Percentiles rank a stretch among this genome's conserved stretches.
phyloP scores from a whole-genome alignment of 2,888 invertebrate species.

The Oligia latruncula region DNA sequence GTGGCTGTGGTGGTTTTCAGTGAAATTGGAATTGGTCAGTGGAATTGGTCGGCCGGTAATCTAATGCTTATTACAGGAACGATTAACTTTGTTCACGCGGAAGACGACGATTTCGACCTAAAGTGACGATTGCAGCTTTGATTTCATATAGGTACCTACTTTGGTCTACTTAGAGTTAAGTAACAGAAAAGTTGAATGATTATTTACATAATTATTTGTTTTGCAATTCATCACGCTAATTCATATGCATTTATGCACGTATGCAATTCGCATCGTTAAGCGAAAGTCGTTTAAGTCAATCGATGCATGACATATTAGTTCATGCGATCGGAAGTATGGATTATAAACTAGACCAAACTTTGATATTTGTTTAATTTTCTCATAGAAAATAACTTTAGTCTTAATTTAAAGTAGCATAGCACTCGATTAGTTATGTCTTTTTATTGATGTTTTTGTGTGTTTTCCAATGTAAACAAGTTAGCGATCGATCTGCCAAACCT shows the following conservation, averaged over 20 bases:
- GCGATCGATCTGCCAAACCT: not conserved
- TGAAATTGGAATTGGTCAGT: slow-evolving; percentile 69
- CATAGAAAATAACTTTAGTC: too few relatives aligned
- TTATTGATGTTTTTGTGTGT: not conserved
- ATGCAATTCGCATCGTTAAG: slow-evolving; percentile 20
- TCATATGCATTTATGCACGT: slow-evolving; percentile 38
- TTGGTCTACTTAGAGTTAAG: slow-evolving; percentile 24
- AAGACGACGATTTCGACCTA: slow-evolving; percentile 61
- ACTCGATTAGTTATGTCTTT: not conserved
- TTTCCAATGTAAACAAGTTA: slow-evolving; percentile 21
- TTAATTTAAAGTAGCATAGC: not conserved
- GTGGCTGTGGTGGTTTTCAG: slow-evolving; percentile 67
- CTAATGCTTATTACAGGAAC: slow-evolving; percentile 61
- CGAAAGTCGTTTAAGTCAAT: slow-evolving; percentile 27
- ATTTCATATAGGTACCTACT: slow-evolving; percentile 28
- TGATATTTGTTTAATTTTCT: too few relatives aligned
- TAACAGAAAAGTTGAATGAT: slow-evolving; percentile 30
- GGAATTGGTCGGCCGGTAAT: slow-evolving; percentile 66
- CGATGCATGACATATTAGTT: slow-evolving; percentile 15
- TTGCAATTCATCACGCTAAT: slow-evolving; percentile 39
- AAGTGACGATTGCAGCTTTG: slow-evolving; percentile 56
- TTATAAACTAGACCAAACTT: slow-evolving; percentile 16
- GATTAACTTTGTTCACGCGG: slow-evolving; percentile 72
- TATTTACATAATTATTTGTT: slow-evolving; percentile 32
- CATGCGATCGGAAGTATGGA: slow-evolving; percentile 17